phyloP scores from a whole-genome alignment of 2,888 invertebrate species.

The Chaetogeoica ovagalla region DNA sequence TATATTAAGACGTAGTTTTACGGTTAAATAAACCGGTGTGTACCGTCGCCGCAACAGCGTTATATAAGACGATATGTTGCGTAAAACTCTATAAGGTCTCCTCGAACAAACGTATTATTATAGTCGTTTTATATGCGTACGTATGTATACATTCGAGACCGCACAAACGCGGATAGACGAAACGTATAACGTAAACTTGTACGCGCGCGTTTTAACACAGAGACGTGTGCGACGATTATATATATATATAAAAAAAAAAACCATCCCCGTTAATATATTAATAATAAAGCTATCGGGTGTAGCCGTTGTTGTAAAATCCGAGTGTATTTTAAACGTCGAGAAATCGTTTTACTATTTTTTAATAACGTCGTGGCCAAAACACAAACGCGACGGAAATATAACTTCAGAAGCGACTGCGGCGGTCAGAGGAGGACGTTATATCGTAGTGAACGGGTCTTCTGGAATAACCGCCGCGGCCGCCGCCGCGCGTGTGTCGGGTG shows the following conservation, averaged over 20 bases:
- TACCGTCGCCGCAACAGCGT: too few species aligned
- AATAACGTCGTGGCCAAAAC: not conserved
- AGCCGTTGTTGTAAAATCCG: too few species aligned
- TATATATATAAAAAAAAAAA: not conserved
- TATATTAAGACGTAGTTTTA: not conserved
- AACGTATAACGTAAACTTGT: slow-evolving; percentile 29
- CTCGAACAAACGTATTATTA: not conserved
- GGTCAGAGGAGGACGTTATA: too few species aligned
- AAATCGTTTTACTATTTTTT: not conserved
- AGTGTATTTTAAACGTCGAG: not conserved
- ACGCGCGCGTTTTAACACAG: slow-evolving; percentile 17
- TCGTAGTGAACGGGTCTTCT: too few species aligned
- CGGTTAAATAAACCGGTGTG: slow-evolving; percentile 2
- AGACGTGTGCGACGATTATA: not conserved
- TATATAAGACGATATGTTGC: not conserved
- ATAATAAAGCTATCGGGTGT: slow-evolving; percentile 20
- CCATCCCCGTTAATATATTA: slow-evolving; percentile 6
- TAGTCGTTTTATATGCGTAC: too few species aligned
- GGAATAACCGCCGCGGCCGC: too few species aligned
- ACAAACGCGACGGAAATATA: too few species aligned
- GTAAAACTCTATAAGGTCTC: slow-evolving; percentile 13
- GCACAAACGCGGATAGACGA: not conserved
- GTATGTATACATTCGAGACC: slow-evolving; percentile 8
- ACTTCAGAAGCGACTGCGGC: too few species aligned
- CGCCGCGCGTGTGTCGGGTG: too few species aligned